These are phyloP conservation scores for Phrixothrix hirtus DNA, from an alignment of 2,888 invertebrate genomes.

Conservation along the genomic window DNA sequence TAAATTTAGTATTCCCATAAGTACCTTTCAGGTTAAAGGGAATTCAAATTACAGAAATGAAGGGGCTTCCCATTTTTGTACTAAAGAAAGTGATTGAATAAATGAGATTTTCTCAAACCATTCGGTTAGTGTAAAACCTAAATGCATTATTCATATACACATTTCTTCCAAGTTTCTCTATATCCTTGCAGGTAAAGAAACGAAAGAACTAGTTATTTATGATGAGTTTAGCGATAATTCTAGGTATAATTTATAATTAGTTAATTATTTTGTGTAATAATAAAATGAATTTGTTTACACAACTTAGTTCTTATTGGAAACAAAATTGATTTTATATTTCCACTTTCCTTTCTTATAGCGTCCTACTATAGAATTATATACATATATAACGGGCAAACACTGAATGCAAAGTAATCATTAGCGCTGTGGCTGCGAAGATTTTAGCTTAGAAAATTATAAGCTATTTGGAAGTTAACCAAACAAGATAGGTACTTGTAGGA, in stretches of 20 bases:
- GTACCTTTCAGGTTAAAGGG: slow-evolving; percentile 27
- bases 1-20: slow-evolving; percentile 29
- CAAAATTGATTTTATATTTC: slow-evolving; percentile 18
- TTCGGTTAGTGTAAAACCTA: slow-evolving; percentile 22
- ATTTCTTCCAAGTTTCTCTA: slow-evolving; percentile 18
- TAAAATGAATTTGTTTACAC: slow-evolving; percentile 13
- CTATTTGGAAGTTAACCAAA: slow-evolving; percentile 12
- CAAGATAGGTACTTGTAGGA: slow-evolving; percentile 18
- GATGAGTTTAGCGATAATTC: no score
- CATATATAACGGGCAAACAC: no score
- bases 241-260: no score
- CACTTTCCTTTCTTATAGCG: slow-evolving; percentile 13
- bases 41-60: slow-evolving; percentile 34
- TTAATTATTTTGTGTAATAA: no score
- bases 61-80: slow-evolving; percentile 35
- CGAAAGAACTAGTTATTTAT: no score
- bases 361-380: no score
- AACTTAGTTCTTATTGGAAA: slow-evolving; percentile 12
- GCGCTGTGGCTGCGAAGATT: slow-evolving; percentile 9
- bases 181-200: slow-evolving; percentile 12
- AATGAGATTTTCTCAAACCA: slow-evolving; percentile 46
- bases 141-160: slow-evolving; percentile 30
- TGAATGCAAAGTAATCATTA: no score
- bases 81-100: slow-evolving; percentile 48
- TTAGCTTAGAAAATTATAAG: slow-evolving; percentile 11